These are phyloP conservation scores for Rhagonycha fulva DNA, from an alignment of 2,888 invertebrate species.

Conservation along the genomic window DNA sequence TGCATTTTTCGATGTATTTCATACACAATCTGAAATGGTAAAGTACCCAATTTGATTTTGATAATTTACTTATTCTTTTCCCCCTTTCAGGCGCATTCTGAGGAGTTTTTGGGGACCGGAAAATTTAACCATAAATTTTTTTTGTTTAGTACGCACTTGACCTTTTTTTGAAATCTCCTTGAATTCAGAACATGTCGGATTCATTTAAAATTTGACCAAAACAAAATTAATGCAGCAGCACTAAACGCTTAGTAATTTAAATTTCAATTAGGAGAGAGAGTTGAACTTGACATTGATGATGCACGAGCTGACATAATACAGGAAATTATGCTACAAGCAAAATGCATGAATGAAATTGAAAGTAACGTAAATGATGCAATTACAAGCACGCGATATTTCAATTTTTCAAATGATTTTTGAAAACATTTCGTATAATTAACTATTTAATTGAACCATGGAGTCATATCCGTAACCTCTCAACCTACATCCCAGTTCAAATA, in stretches of 20 bases:
- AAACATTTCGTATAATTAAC: background rate
- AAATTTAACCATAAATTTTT: too few species aligned
- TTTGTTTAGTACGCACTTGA: too few species aligned
- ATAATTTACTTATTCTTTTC: too few species aligned
- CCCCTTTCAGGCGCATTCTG: too few species aligned
- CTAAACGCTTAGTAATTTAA: constrained; percentile 20
- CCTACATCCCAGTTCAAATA: background rate
- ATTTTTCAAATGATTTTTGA: background rate
- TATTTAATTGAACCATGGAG: background rate
- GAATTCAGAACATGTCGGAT: too few species aligned
- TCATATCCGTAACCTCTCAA: background rate
- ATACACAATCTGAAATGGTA: constrained; percentile 58
- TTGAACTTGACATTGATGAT: constrained; percentile 37
- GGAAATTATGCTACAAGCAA: constrained; percentile 6
- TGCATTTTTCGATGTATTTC: constrained; percentile 60
- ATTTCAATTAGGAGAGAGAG: constrained; percentile 35
- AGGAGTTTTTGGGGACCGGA: too few species aligned
- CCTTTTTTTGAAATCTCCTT: too few species aligned
- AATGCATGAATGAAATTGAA: background rate
- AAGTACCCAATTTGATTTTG: background rate
- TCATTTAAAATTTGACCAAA: too few species aligned
- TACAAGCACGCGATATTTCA: background rate
- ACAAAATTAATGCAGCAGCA: background rate
- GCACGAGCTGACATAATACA: constrained; percentile 12
- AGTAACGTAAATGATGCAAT: background rate